phyloP scores from a whole-genome alignment of 2,113 vertebrate species.

The Apus apus region DNA sequence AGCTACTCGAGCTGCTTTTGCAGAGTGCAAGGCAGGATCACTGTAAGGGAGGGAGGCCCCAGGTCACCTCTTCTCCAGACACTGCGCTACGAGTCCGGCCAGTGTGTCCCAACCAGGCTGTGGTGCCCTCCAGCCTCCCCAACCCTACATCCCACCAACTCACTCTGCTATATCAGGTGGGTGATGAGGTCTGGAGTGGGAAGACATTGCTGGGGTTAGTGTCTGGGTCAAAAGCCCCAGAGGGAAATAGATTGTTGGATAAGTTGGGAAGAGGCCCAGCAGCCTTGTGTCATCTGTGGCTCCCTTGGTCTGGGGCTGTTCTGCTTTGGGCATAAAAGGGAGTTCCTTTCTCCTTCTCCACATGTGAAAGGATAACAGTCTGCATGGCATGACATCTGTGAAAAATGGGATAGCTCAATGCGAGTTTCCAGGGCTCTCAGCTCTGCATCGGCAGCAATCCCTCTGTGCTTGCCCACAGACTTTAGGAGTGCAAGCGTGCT shows the following conservation, averaged over 20 bases:
- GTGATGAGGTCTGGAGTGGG: background rate
- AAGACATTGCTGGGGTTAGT: background rate
- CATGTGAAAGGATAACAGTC: background rate
- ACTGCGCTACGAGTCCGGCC: fast-evolving
- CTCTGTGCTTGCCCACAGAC: background rate
- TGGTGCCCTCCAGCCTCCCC: background rate
- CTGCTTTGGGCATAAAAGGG: conserved; percentile 6
- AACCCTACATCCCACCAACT: fast-evolving
- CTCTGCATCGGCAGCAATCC: background rate
- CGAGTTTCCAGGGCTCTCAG: background rate
- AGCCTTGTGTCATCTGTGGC: background rate
- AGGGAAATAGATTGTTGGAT: background rate
- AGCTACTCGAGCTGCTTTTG: background rate
- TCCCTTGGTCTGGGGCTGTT: conserved; percentile 12
- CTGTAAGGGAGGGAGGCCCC: background rate
- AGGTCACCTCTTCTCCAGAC: background rate
- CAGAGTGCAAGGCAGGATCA: background rate
- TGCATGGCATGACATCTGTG: background rate
- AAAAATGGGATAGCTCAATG: fast-evolving
- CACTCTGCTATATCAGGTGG: fast-evolving
- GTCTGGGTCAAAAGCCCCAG: background rate
- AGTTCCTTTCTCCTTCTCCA: background rate
- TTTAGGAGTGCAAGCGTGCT: background rate
- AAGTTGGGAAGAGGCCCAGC: background rate
- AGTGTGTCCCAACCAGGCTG: background rate